phyloP scores from a whole-genome alignment of 2,888 invertebrate species.

The Ophonus ardosiacus region DNA sequence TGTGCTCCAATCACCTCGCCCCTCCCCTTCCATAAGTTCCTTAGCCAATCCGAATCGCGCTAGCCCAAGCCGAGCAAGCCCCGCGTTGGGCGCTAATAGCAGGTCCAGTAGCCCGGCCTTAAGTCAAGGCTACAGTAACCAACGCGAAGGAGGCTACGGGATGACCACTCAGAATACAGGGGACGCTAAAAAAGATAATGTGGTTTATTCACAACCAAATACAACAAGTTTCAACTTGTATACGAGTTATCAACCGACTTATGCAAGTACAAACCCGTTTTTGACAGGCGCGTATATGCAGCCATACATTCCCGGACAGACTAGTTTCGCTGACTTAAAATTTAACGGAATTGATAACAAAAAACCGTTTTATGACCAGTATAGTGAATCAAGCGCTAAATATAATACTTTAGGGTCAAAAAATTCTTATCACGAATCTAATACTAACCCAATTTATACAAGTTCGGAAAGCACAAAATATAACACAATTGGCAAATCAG shows the following conservation, averaged over 20 bases:
- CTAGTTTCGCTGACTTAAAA: constrained; percentile 56
- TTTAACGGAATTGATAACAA: constrained; percentile 49
- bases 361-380: constrained; percentile 53
- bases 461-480: constrained; percentile 69
- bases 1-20: constrained; percentile 69
- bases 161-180: not conserved
- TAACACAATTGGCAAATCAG: constrained; percentile 73
- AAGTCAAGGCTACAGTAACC: constrained; percentile 66
- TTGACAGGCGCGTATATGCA: constrained; percentile 76
- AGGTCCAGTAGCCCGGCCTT: constrained; percentile 75
- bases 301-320: constrained; percentile 70
- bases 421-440: constrained; percentile 49
- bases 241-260: constrained; percentile 72
- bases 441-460: constrained; percentile 32
- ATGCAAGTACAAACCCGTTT: constrained; percentile 81
- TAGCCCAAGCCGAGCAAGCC: constrained; percentile 68
- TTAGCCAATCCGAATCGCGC: constrained; percentile 68
- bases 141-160: constrained; percentile 5
- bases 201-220: constrained; percentile 69
- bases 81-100: constrained; percentile 64
- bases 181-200: not conserved
- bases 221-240: not conserved
- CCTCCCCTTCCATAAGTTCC: constrained; percentile 71
- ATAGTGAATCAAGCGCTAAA: constrained; percentile 65
- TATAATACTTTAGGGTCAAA: constrained; percentile 71